A percentile compares a stretch with the other conserved stretches of the same genome.
These are phyloP conservation scores for Aporrectodea caliginosa DNA, from an alignment of 1,140 invertebrate species.

Conservation along the genomic window DNA sequence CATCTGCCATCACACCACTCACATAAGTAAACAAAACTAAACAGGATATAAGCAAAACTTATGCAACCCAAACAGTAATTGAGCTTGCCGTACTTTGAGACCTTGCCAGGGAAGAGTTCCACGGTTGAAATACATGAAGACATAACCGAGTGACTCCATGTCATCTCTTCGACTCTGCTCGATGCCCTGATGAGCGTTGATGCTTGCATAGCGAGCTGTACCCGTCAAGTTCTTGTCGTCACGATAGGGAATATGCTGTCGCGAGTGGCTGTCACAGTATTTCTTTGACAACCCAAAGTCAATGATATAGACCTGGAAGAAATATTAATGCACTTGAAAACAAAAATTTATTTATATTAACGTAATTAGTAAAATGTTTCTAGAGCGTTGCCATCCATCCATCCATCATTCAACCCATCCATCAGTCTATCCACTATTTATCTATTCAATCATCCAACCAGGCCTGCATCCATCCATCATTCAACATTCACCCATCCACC, in stretches of 20 bases:
- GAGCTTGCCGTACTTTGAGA: constrained; percentile 72
- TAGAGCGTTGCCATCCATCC: too few species aligned
- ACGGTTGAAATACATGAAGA: constrained; percentile 91
- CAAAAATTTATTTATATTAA: too few species aligned
- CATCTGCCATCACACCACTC: too few species aligned
- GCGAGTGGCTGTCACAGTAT: constrained; percentile 79
- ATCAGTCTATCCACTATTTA: too few species aligned
- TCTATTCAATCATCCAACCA: too few species aligned
- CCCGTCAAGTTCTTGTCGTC: constrained; percentile 95
- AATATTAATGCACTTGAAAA: neutral
- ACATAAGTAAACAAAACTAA: too few species aligned
- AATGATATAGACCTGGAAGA: constrained; percentile 73
- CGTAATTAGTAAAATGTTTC: too few species aligned
- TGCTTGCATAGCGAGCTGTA: constrained; percentile 92
- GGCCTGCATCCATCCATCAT: too few species aligned
- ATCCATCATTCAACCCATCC: too few species aligned
- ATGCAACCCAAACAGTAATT: too few species aligned
- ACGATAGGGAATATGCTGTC: constrained; percentile 84
- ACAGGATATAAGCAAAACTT: too few species aligned
- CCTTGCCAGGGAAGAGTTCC: constrained; percentile 91
- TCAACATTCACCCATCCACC: too few species aligned
- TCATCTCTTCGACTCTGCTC: constrained; percentile 77
- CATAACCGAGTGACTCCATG: constrained; percentile 93
- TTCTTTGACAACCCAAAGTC: constrained; percentile 97
- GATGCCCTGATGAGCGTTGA: constrained; percentile 88